Evolutionary conservation across 2,888 invertebrate genomes (phyloP).

Genomic region (Drosophila stalkeri): DNA sequence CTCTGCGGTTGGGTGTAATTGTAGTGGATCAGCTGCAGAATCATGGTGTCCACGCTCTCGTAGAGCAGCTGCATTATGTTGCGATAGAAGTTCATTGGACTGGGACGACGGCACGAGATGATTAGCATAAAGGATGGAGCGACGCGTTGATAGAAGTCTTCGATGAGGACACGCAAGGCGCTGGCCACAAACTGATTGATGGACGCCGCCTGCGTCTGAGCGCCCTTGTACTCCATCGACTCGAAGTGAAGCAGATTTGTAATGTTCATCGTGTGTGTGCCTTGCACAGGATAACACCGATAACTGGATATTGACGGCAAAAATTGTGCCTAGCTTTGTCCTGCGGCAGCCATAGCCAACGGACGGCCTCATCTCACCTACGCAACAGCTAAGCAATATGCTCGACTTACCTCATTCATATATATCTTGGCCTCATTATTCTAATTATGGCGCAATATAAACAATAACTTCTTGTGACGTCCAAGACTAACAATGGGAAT

Average conservation of each 20-base stretch:
- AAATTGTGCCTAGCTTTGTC: neutral
- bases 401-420: neutral
- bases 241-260: conserved; percentile 54
- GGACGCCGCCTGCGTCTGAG: conserved; percentile 54
- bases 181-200: conserved; percentile 63
- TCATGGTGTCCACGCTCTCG: conserved; percentile 61
- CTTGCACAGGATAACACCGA: neutral
- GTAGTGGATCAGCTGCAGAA: conserved; percentile 59
- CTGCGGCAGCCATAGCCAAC: neutral
- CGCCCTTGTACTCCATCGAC: conserved; percentile 55
- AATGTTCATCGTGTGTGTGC: conserved; percentile 34
- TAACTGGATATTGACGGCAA: neutral
- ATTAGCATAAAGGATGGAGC: conserved; percentile 64
- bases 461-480: conserved; percentile 22
- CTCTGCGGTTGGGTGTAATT: conserved; percentile 35
- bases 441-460: conserved; percentile 18
- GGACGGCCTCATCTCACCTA: neutral
- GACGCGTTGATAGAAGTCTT: conserved; percentile 63
- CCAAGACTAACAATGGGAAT: neutral
- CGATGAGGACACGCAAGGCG: conserved; percentile 64
- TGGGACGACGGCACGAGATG: conserved; percentile 65
- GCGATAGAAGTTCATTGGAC: conserved; percentile 59
- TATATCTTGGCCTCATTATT: neutral
- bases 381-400: conserved; percentile 6
- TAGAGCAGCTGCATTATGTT: conserved; percentile 63